Evolutionary conservation across 2,113 vertebrate genomes (phyloP).

Genomic region (Notarius quadriscutis): DNA sequence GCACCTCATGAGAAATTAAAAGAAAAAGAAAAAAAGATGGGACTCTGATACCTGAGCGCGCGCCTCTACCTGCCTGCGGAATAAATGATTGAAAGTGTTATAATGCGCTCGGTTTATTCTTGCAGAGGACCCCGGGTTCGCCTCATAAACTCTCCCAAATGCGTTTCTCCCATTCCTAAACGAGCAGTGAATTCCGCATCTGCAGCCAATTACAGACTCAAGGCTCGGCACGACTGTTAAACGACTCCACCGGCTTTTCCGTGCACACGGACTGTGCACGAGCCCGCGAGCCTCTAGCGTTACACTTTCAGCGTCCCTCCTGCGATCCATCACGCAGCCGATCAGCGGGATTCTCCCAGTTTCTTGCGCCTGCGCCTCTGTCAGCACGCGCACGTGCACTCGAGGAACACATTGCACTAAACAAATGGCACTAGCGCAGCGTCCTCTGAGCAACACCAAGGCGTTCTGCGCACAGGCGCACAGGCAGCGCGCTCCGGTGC

Average conservation of each 20-base stretch:
- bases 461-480: not conserved
- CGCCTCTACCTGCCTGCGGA: constrained; percentile 16
- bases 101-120: constrained; percentile 59
- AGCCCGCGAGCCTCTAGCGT: constrained; percentile 76
- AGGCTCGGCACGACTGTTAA: constrained; percentile 70
- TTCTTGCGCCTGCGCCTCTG: not conserved
- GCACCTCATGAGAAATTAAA: not conserved
- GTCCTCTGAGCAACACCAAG: too few species aligned
- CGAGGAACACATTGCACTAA: not conserved
- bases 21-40: not conserved
- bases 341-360: not conserved
- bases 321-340: constrained; percentile 70
- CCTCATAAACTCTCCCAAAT: constrained; percentile 75
- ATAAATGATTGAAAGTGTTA: constrained; percentile 54
- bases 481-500: not conserved
- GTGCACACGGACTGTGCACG: constrained; percentile 47
- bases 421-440: not conserved
- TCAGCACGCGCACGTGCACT: not conserved
- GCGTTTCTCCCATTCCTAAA: constrained; percentile 70
- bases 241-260: constrained; percentile 71
- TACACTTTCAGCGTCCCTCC: constrained; percentile 75
- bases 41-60: constrained; percentile 26
- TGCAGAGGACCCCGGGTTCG: constrained; percentile 55
- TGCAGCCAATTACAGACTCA: constrained; percentile 75
- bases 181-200: constrained; percentile 71